phyloP scores from a whole-genome alignment of 2,797 vertebrate genomes.

The Pseudochromis fuscus region DNA sequence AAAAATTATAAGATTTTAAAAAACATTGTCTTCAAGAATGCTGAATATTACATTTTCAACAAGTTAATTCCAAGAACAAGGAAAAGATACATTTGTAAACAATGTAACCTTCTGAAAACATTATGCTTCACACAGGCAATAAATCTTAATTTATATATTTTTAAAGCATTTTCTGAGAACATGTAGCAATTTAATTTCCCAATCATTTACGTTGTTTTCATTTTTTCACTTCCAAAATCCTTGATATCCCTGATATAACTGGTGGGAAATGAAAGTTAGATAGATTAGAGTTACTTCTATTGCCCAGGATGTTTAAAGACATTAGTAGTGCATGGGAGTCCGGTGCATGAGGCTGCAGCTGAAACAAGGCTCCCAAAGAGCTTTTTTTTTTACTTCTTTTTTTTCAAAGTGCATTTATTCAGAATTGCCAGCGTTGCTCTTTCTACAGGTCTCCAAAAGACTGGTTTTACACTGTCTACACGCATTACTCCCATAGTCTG shows the following conservation, averaged over 20 bases:
- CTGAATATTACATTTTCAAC: background rate
- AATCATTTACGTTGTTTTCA: background rate
- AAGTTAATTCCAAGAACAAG: too few species aligned
- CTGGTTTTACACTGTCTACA: constrained; percentile 88
- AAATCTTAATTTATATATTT: background rate
- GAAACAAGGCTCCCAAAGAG: constrained; percentile 81
- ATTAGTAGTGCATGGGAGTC: constrained; percentile 80
- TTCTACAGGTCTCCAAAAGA: constrained; percentile 84
- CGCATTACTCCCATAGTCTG: constrained; percentile 85
- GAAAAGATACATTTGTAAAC: too few species aligned
- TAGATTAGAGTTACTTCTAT: constrained; percentile 63
- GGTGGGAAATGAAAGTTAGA: constrained; percentile 65
- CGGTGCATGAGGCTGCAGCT: constrained; percentile 68
- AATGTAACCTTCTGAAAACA: background rate
- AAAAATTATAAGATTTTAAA: background rate
- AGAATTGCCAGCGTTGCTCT: constrained; percentile 84
- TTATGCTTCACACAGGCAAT: background rate
- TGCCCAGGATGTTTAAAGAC: constrained; percentile 71
- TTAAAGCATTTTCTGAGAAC: background rate
- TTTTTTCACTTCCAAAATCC: background rate
- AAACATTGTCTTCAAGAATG: too few species aligned
- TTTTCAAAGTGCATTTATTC: constrained; percentile 78
- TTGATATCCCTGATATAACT: constrained; percentile 40
- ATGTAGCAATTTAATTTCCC: constrained; percentile 4
- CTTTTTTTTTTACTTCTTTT: constrained; percentile 55